Percentiles rank a stretch among this genome's conserved stretches.
These are phyloP conservation scores for Malurus elegans DNA, from an alignment of 2,113 vertebrate genomes.

Conservation along the genomic window DNA sequence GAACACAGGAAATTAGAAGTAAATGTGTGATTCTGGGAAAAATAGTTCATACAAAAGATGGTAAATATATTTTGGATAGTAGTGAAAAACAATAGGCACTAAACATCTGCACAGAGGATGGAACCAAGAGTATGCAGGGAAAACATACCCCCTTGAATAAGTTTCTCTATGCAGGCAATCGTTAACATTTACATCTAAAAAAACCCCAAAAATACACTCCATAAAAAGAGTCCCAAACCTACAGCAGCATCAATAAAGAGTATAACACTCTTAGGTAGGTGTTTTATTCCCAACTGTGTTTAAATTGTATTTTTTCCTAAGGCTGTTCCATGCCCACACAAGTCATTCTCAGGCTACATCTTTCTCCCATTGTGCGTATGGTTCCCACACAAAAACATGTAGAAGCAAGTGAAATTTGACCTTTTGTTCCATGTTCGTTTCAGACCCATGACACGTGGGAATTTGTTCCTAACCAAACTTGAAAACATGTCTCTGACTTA, in stretches of 20 bases:
- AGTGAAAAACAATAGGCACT: not conserved
- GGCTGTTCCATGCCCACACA: not conserved
- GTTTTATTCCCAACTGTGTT: not conserved
- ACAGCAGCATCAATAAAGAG: not conserved
- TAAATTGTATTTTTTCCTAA: not conserved
- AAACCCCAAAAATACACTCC: accelerated
- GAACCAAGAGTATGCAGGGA: not conserved
- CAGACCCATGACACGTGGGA: not conserved
- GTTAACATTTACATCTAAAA: not conserved
- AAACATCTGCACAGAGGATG: not conserved
- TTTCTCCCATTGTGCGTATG: not conserved
- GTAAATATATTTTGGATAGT: not conserved
- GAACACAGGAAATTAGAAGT: not conserved
- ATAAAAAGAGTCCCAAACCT: accelerated
- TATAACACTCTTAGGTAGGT: not conserved
- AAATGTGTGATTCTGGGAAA: not conserved
- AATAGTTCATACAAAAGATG: not conserved
- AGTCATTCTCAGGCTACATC: not conserved
- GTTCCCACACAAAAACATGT: not conserved
- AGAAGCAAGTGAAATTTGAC: not conserved
- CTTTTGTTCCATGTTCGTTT: not conserved
- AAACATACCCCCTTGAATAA: not conserved
- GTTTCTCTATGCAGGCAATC: not conserved
- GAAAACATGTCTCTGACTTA: not conserved
- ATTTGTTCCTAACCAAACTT: not conserved